Evolutionary conservation across 2,113 vertebrate species (phyloP).

Genomic region (Tyrannus savana): DNA sequence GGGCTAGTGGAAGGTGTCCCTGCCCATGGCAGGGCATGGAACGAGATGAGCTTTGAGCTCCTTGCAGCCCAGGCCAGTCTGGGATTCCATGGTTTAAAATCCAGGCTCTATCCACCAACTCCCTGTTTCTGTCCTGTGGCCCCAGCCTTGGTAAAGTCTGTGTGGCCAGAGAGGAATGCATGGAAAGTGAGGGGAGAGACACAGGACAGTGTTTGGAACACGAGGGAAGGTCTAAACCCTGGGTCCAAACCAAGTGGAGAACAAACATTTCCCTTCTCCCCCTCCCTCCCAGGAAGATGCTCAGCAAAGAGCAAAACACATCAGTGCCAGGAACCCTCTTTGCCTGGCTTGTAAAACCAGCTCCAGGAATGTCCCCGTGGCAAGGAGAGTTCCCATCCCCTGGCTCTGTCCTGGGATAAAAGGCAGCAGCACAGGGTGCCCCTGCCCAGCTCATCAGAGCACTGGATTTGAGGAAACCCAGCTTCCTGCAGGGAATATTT

Average conservation of each 20-base stretch:
- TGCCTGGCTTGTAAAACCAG: background rate
- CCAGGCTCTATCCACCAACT: background rate
- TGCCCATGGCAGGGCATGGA: background rate
- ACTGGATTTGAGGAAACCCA: background rate
- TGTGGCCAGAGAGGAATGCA: background rate
- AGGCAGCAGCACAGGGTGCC: background rate
- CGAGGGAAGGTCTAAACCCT: background rate
- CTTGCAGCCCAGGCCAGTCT: background rate
- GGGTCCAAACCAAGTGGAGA: background rate
- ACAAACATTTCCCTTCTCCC: background rate
- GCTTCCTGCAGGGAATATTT: background rate
- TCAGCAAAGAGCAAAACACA: background rate
- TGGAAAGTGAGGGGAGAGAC: fast-evolving
- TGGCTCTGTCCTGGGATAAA: background rate
- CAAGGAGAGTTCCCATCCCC: no score
- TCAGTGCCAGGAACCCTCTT: background rate
- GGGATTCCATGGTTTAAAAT: background rate
- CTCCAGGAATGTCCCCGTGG: background rate
- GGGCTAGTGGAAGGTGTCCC: background rate
- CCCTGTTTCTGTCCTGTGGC: background rate
- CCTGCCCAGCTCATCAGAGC: background rate
- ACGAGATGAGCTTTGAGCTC: background rate
- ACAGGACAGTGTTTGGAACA: background rate
- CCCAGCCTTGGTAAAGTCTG: background rate
- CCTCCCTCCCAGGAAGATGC: background rate